phyloP scores from a whole-genome alignment of 1,140 invertebrate genomes.

The Anoplolepis gracilipes region DNA sequence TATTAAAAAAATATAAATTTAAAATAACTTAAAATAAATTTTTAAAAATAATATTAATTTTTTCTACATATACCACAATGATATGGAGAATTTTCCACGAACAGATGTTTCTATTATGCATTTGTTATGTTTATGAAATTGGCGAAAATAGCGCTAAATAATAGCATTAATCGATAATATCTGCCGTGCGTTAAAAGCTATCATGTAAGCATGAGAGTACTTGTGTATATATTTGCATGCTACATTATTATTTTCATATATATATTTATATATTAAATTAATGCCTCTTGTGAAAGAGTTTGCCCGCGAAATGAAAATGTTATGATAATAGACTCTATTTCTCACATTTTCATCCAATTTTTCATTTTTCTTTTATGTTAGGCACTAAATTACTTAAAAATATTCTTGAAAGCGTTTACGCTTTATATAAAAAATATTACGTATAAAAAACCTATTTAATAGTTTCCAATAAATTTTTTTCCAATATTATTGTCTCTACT shows the following conservation, averaged over 20 bases:
- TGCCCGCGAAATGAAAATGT: conserved; percentile 14
- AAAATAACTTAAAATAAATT: neutral
- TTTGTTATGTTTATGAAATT: conserved; percentile 44
- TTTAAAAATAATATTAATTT: neutral
- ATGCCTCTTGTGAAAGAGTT: conserved; percentile 31
- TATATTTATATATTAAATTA: conserved; percentile 47
- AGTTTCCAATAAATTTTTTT: neutral
- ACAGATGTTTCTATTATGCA: conserved; percentile 1
- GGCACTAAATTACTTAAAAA: conserved; percentile 15
- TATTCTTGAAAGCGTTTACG: neutral
- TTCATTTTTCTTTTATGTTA: conserved; percentile 10
- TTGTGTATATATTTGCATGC: conserved; percentile 21
- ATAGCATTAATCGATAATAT: conserved; percentile 32
- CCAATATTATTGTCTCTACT: neutral
- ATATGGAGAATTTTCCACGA: neutral
- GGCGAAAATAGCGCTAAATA: conserved; percentile 35
- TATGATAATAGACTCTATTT: conserved; percentile 8
- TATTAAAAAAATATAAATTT: neutral
- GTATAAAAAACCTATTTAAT: neutral
- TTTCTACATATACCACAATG: neutral
- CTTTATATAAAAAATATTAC: conserved; percentile 8
- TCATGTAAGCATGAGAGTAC: conserved; percentile 21
- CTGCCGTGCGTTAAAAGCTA: conserved; percentile 23
- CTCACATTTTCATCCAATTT: conserved; percentile 14
- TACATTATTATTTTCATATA: conserved; percentile 34